Conservation (phyloP, 1,140 invertebrate genomes). For the Dendroctonus ponderosae region DNA sequence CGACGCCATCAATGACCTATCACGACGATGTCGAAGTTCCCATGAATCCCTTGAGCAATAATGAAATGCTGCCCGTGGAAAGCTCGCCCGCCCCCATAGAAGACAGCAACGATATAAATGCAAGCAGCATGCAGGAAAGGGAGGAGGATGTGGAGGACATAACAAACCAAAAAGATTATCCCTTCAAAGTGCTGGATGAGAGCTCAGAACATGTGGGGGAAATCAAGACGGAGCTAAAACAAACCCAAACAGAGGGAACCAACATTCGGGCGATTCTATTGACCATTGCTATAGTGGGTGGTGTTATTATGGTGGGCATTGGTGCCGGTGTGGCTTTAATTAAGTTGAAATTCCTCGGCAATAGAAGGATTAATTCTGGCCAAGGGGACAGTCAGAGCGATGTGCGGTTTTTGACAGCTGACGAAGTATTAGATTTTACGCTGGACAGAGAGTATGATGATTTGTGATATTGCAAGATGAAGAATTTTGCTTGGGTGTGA, state of each 20-base stretch:
- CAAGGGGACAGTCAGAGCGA: slow-evolving; percentile 52
- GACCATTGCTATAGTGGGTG: slow-evolving; percentile 11
- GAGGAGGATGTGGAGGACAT: slow-evolving; percentile 24
- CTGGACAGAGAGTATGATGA: slow-evolving; percentile 47
- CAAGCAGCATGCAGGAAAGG: slow-evolving; percentile 9
- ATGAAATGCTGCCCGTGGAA: slow-evolving; percentile 16
- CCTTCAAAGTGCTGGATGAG: background rate
- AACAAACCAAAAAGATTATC: slow-evolving; percentile 4
- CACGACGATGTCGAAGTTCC: slow-evolving; percentile 23
- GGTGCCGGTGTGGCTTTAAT: slow-evolving; percentile 8
- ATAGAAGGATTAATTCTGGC: slow-evolving; percentile 13
- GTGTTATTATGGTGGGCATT: slow-evolving; percentile 12
- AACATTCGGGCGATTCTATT: background rate
- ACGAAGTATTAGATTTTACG: slow-evolving; percentile 58
- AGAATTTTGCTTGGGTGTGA: no score
- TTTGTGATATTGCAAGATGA: slow-evolving; percentile 17
- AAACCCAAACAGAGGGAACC: background rate
- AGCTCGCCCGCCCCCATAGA: slow-evolving; percentile 6
- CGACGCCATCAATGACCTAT: background rate
- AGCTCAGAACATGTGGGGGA: slow-evolving; percentile 4
- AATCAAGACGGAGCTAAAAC: slow-evolving; percentile 17
- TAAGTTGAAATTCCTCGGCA: slow-evolving; percentile 1
- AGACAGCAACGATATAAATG: slow-evolving; percentile 18
- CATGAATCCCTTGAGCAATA: slow-evolving; percentile 4
- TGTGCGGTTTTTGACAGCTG: slow-evolving; percentile 57